These are phyloP conservation scores for Gambusia holbrooki DNA, from an alignment of 2,113 vertebrate genomes.

Conservation along the genomic window DNA sequence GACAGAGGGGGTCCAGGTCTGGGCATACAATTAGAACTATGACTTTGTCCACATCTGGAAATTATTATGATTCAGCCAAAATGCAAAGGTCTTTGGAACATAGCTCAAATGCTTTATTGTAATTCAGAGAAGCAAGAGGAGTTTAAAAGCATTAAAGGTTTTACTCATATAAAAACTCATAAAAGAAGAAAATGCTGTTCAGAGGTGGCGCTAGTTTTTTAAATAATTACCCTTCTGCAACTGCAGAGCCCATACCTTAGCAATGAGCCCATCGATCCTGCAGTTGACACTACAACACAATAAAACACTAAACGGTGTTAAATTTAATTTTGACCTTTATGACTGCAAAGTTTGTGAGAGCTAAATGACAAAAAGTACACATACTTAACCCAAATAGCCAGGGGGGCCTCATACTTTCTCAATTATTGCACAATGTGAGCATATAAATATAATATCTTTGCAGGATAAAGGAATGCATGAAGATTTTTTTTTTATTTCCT, in stretches of 20 bases:
- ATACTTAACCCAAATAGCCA: constrained; percentile 80
- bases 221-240: constrained; percentile 59
- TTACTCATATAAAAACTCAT: constrained; percentile 56
- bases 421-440: constrained; percentile 71
- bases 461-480: constrained; percentile 68
- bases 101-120: constrained; percentile 31
- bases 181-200: constrained; percentile 37
- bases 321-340: constrained; percentile 85
- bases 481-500: constrained; percentile 62
- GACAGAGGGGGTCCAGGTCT: constrained; percentile 42
- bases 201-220: constrained; percentile 31
- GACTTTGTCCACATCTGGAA: constrained; percentile 10
- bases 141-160: constrained; percentile 43
- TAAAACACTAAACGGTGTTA: constrained; percentile 78
- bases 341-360: constrained; percentile 68
- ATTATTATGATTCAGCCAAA: constrained; percentile 10
- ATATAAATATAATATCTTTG: constrained; percentile 69
- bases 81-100: constrained; percentile 8
- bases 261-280: constrained; percentile 79
- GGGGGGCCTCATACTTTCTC: constrained; percentile 78
- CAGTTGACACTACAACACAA: constrained; percentile 76
- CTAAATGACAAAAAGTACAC: constrained; percentile 76
- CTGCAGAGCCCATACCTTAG: constrained; percentile 63
- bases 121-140: constrained; percentile 33
- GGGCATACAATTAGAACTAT: constrained; percentile 22